phyloP scores from a whole-genome alignment of 1,140 invertebrate species.

The Oscheius sp. region DNA sequence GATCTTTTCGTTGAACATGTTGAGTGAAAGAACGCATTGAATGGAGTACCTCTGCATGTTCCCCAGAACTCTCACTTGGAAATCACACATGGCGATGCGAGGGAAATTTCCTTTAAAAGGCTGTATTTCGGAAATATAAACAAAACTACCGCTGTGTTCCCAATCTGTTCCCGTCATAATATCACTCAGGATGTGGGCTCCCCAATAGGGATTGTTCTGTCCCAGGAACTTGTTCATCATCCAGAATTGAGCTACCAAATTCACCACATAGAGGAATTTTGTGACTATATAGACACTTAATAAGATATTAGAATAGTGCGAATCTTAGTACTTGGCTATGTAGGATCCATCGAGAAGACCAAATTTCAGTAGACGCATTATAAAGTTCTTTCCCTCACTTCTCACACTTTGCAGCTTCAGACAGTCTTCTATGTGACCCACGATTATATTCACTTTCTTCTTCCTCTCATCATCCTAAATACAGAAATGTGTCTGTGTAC shows the following conservation, averaged over 20 bases:
- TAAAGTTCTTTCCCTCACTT: slow-evolving; percentile 10
- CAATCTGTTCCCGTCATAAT: slow-evolving; percentile 53
- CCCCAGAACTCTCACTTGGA: slow-evolving; percentile 35
- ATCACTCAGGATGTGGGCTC: slow-evolving; percentile 48
- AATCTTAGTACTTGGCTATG: slow-evolving; percentile 49
- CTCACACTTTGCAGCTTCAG: slow-evolving; percentile 43
- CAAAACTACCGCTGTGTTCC: slow-evolving; percentile 39
- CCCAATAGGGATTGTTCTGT: slow-evolving; percentile 52
- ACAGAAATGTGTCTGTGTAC: too few relatives aligned
- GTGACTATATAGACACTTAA: slow-evolving; percentile 63
- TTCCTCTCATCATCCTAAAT: slow-evolving; percentile 47
- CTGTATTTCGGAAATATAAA: not conserved
- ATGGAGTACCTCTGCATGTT: slow-evolving; percentile 52
- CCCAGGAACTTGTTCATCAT: slow-evolving; percentile 65
- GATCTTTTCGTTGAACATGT: slow-evolving; percentile 62
- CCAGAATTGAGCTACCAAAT: slow-evolving; percentile 65
- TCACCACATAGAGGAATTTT: slow-evolving; percentile 64
- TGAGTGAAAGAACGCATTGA: slow-evolving; percentile 56
- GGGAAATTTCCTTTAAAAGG: slow-evolving; percentile 62
- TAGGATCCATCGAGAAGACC: slow-evolving; percentile 64
- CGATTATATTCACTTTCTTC: slow-evolving; percentile 45
- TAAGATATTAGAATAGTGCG: slow-evolving; percentile 5
- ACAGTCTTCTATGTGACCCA: slow-evolving; percentile 47
- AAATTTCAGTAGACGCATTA: slow-evolving; percentile 30
- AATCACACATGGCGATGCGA: slow-evolving; percentile 64